Base-by-base conservation (phyloP, 2,797 vertebrate genomes). In the Huso huso region DNA sequence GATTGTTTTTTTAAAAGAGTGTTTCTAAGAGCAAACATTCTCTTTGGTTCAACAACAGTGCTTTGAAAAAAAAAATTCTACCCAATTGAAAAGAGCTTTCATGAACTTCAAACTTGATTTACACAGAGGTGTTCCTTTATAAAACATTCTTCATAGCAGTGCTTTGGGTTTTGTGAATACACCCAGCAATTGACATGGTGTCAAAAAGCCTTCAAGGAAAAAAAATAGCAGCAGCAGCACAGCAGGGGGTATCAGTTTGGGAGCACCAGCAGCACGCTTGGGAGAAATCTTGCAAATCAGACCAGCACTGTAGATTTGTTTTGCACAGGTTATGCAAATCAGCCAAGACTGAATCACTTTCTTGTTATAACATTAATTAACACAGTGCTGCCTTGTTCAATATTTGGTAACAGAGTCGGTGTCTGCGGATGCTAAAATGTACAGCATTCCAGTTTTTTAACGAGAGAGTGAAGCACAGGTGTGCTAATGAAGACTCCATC, bases 341-440 rank as follows among this genome's bases (percentile, higher is more conserved):
- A 86, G 76, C 68, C 68, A 48, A 65, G 69, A 53, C 72, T 75
- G n/a, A 77, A 74, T 73, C 69, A 61, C 68, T 65, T 55, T 67
- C 66, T 73, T 70, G 71, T 73, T 81, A 78, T 87, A 85, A 89
- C 87, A 84, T 87, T 91, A 91, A 91, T 91, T 90, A 91, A 84
- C 88, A 83, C 82, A 72, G 77, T 82, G 82, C 85, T 90, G 86
- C 86, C 85, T 87, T 87, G 82, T 79, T 87, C 85, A 86, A 79
- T 88, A 86, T 88, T 89, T 87, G 82, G 79, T 87, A 89, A 88
- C 83, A 86, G 80, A 86, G 75, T 75, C 80, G 75, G 74, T 72
- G 74, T 79, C 76, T 72, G 79, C 82, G 83, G 87, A 89, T 88
- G 86, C 84, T 80, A 81, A 89, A 83, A 86, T 84, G 82, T 86